These are phyloP conservation scores for Oxystoma pomonae DNA, from an alignment of 2,888 invertebrate genomes.

Conservation along the genomic window DNA sequence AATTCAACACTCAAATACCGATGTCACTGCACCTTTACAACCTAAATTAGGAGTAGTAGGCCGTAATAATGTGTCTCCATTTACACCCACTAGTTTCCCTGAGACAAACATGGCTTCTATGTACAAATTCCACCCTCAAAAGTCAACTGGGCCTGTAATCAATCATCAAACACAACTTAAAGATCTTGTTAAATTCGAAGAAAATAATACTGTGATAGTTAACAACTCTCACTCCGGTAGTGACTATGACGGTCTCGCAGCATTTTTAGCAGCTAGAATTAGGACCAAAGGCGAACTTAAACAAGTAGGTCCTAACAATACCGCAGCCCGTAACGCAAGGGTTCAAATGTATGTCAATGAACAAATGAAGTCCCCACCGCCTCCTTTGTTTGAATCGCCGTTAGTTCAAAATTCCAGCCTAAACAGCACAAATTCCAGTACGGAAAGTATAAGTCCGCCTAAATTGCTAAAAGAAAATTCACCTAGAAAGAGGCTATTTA, in stretches of 20 bases:
- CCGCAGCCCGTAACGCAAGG: conserved; percentile 24
- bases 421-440: conserved; percentile 12
- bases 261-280: conserved; percentile 64
- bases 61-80: conserved; percentile 54
- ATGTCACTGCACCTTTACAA: conserved; percentile 45
- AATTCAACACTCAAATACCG: conserved; percentile 45
- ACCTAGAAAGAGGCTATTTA: conserved; percentile 54
- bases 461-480: conserved; percentile 49
- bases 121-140: conserved; percentile 63
- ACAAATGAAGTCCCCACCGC: conserved; percentile 45
- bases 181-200: conserved; percentile 3
- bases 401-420: conserved; percentile 11
- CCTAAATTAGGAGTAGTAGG: conserved; percentile 50
- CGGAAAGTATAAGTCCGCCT: conserved; percentile 47
- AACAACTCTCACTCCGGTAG: conserved; percentile 33
- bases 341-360: conserved; percentile 34
- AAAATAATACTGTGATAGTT: conserved; percentile 31
- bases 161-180: neutral
- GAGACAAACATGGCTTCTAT: conserved; percentile 47
- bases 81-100: conserved; percentile 52
- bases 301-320: conserved; percentile 38
- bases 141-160: conserved; percentile 59
- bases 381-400: conserved; percentile 27
- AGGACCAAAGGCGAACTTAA: conserved; percentile 85
- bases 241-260: conserved; percentile 57